phyloP scores from a whole-genome alignment of 2,113 vertebrate genomes.

The Cettia cetti region DNA sequence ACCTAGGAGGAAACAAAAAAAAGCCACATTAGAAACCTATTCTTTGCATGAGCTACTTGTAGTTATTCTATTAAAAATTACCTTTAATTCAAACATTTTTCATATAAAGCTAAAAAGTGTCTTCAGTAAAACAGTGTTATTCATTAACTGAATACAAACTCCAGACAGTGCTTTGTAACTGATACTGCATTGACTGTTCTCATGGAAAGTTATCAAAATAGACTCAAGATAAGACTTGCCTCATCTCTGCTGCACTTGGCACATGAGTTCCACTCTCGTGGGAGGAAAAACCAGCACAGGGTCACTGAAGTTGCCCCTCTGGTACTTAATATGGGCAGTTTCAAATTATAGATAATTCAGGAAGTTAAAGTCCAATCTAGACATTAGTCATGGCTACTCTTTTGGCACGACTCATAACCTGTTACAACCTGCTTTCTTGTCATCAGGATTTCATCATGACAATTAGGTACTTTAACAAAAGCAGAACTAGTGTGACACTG shows the following conservation, averaged over 20 bases:
- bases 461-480: background rate
- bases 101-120: background rate
- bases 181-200: background rate
- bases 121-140: background rate
- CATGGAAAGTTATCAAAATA: background rate
- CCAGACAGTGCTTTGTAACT: background rate
- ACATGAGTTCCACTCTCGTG: background rate
- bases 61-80: background rate
- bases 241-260: background rate
- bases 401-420: background rate
- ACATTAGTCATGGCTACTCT: background rate
- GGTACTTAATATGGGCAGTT: background rate
- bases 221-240: background rate
- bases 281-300: background rate
- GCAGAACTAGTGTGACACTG: background rate
- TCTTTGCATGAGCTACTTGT: background rate
- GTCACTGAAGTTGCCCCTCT: background rate
- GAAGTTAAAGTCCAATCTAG: background rate
- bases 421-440: background rate
- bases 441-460: background rate
- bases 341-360: background rate
- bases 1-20: background rate
- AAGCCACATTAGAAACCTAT: background rate
- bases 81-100: background rate
- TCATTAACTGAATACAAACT: background rate